Evolutionary conservation across 2,797 vertebrate species (phyloP), one percentile per base, ranked within the genome.

Genomic region (Propithecus deckenii): DNA sequence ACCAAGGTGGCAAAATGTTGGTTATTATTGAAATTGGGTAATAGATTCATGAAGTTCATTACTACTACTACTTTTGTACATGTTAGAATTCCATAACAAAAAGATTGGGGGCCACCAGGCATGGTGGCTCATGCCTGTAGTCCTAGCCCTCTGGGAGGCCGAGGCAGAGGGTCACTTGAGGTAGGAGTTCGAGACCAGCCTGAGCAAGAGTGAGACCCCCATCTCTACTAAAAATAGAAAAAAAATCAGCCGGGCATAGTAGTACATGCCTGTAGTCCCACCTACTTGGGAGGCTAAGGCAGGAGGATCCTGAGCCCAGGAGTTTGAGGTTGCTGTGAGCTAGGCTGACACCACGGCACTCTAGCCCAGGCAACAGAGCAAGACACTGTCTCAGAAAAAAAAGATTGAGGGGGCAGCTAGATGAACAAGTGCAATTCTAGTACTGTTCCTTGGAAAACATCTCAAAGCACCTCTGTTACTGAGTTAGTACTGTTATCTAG

Each of bases 71-170:
- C 55, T 71, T 78, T 91, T 92, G 15, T 55, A 3, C 52, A 17
- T 85, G 2, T 94, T 87, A 72, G 55, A 91, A 95, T 83, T 93
- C 48, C 17, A 35, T 72, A 41, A 63, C 94, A 78, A 84, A 91
- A 90, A 35, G 18, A 25, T 32, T 59, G 6, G 22, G 13, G 8
- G 12, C 25, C 2, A 7, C 13, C 5, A 63, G 59, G 28, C 25
- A 2, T 0, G 12, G 28, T 61, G 59, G 59, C 12, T 61, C 30
- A 15, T 11, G 30, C 61, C 61, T 63, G 2, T 63, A 63, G 23
- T 57, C 55, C 55, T 57, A 23, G 9, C 55, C 23, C 55, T 57
- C 22, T 57, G 55, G 55, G 8, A 57, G 55, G 55, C 55, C 55
- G 2, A 23, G 55, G 9, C 22, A 9, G 55, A 57, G 55, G 8